Evolutionary conservation across 2,888 invertebrate species (phyloP).

Genomic region (Nomada hirtipes): DNA sequence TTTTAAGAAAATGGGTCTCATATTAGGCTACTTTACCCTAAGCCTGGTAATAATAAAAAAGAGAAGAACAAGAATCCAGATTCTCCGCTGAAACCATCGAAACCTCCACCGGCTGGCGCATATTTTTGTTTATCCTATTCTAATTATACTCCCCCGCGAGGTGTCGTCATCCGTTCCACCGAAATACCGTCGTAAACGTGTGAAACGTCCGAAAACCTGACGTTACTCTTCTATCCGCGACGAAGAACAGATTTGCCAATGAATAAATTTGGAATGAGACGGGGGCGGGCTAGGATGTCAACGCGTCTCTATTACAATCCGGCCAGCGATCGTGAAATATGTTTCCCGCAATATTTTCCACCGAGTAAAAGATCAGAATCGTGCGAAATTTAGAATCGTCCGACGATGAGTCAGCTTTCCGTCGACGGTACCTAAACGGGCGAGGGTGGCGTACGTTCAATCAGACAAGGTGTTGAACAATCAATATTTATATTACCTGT

Average conservation of each 20-base stretch:
- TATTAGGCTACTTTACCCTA: too few species aligned
- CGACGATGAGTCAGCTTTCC: too few species aligned
- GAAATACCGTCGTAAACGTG: background rate
- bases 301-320: conserved; percentile 20
- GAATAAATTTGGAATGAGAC: conserved; percentile 1
- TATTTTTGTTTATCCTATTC: conserved; percentile 33
- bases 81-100: background rate
- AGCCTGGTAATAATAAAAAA: too few species aligned
- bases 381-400: background rate
- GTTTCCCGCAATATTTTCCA: background rate
- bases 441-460: background rate
- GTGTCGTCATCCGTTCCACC: background rate
- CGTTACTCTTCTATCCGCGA: background rate
- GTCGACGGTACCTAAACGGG: background rate
- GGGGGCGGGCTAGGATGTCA: background rate
- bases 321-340: conserved; percentile 35
- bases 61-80: background rate
- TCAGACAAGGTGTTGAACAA: conserved; percentile 31
- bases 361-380: background rate
- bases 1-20: too few species aligned
- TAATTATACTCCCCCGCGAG: conserved; percentile 11
- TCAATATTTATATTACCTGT: conserved; percentile 36
- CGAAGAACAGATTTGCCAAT: too few species aligned
- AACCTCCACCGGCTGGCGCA: background rate
- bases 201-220: background rate